phyloP scores from a whole-genome alignment of 2,888 invertebrate genomes.

The Odontocerum albicorne region DNA sequence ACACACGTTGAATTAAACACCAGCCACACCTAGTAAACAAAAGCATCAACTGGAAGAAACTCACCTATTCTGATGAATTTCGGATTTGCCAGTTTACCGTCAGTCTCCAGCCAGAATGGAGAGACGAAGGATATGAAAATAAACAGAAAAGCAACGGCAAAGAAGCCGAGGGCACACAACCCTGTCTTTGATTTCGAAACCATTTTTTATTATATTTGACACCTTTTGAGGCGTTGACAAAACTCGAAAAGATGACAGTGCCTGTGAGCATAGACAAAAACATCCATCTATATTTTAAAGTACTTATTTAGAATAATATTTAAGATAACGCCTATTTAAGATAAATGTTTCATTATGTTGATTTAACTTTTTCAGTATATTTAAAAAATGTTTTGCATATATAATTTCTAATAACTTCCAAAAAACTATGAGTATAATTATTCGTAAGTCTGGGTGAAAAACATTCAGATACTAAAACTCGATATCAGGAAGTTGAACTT shows the following conservation, averaged over 20 bases:
- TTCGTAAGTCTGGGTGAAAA: no score
- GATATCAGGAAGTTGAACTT: no score
- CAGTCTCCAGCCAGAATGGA: conserved; percentile 85
- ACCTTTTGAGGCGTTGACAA: conserved; percentile 2
- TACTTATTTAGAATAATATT: no score
- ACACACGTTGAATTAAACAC: no score
- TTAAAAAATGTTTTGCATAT: no score
- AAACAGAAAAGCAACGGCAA: conserved; percentile 67
- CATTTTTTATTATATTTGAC: conserved; percentile 45
- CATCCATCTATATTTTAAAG: no score
- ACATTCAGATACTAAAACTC: no score
- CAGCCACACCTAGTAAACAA: conserved; percentile 31
- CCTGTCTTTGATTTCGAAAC: conserved; percentile 66
- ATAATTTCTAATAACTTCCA: no score
- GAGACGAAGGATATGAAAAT: conserved; percentile 81
- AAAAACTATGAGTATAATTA: no score
- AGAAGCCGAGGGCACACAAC: conserved; percentile 65
- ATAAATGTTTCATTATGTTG: no score
- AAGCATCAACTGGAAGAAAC: conserved; percentile 35
- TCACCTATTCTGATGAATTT: conserved; percentile 82
- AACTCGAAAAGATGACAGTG: neutral
- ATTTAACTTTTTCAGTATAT: no score
- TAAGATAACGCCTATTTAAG: no score
- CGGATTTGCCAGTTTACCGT: conserved; percentile 73
- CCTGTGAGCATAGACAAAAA: neutral